phyloP scores from a whole-genome alignment of 2,797 vertebrate species.

The Onychomys torridus region DNA sequence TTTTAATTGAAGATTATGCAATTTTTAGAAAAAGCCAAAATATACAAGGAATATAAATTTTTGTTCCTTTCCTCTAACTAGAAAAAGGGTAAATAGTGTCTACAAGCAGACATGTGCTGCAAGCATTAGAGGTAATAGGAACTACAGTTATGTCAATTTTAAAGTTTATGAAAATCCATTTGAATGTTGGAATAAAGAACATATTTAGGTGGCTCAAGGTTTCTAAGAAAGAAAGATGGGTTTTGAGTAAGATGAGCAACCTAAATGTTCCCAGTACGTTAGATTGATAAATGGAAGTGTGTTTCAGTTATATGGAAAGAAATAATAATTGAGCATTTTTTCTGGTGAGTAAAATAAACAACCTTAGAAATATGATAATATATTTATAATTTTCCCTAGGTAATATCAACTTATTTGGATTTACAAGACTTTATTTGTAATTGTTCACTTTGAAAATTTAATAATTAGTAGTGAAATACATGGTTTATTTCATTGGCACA shows the following conservation, averaged over 20 bases:
- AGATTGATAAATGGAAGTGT: not conserved
- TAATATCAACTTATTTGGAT: not conserved
- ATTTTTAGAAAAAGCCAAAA: not conserved
- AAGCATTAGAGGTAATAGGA: not conserved
- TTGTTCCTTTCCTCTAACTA: not conserved
- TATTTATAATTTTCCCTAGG: not conserved
- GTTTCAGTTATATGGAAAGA: not conserved
- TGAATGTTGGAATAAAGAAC: not conserved
- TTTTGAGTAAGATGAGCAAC: not conserved
- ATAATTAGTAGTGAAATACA: not conserved
- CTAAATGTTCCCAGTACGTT: not conserved
- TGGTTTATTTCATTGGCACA: not conserved
- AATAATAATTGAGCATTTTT: not conserved
- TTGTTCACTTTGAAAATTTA: not conserved
- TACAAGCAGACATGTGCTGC: rapidly evolving
- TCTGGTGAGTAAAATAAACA: not conserved
- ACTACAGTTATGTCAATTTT: not conserved
- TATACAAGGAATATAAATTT: not conserved
- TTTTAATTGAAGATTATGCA: not conserved
- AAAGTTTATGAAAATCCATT: not conserved
- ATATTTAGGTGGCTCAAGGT: not conserved
- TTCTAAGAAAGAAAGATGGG: not conserved
- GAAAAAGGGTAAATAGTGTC: not conserved
- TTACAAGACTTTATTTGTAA: not conserved
- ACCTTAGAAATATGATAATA: not conserved